A percentile compares a stretch with the other conserved stretches of the same genome.
Conservation (phyloP, 2,113 vertebrate species). For the Nannospalax galili region DNA sequence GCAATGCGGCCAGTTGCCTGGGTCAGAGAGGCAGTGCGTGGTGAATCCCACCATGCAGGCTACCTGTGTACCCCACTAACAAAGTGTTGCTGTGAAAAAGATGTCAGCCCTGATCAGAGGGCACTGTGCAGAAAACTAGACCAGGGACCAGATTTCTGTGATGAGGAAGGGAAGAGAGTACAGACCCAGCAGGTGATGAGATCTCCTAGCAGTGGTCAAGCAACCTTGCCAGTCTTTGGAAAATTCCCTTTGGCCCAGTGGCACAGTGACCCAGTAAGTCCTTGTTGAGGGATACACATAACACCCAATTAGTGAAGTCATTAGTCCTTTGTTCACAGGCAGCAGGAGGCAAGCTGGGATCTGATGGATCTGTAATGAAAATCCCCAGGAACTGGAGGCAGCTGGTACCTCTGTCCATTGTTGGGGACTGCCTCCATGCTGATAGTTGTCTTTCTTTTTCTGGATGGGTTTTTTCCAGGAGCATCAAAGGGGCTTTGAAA, state of each 20-base stretch:
- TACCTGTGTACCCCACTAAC: neutral
- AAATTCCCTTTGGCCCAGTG: neutral
- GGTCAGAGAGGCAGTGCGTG: conserved; percentile 50
- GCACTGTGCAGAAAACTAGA: neutral
- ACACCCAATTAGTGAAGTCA: neutral
- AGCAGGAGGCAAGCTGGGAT: neutral
- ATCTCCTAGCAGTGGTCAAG: neutral
- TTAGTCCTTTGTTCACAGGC: neutral
- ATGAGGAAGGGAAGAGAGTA: too few relatives aligned
- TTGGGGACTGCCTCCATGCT: rapidly evolving
- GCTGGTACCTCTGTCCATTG: neutral
- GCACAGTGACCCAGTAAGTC: neutral
- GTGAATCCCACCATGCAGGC: neutral
- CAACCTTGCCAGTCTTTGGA: neutral
- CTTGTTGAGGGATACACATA: neutral
- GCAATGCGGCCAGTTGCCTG: too few relatives aligned
- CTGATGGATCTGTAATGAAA: neutral
- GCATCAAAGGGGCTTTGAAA: neutral
- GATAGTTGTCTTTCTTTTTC: neutral
- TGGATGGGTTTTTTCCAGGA: neutral
- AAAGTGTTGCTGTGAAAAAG: rapidly evolving
- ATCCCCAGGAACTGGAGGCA: neutral
- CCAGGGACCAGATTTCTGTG: neutral
- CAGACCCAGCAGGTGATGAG: neutral
- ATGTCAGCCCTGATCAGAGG: neutral